Evolutionary conservation across 2,113 vertebrate genomes (phyloP).

Genomic region (Aegypius monachus): DNA sequence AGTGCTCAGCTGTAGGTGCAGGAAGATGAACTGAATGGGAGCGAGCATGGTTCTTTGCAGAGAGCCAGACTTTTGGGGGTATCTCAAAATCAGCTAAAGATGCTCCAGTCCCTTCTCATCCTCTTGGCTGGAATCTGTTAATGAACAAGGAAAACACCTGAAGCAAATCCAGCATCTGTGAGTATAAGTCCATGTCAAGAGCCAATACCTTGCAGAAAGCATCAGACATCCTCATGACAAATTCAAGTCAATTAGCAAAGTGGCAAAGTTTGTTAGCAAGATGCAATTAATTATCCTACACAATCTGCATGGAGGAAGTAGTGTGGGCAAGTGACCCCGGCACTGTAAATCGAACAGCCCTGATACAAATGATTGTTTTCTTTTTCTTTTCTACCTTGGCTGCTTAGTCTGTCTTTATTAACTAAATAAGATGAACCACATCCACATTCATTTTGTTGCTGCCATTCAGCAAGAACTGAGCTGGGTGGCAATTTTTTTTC

Average conservation of each 20-base stretch:
- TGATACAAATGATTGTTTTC: neutral
- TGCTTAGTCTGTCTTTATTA: neutral
- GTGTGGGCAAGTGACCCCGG: neutral
- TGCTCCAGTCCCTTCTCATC: neutral
- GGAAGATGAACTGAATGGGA: neutral
- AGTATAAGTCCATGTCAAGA: too few species aligned
- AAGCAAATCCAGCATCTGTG: neutral
- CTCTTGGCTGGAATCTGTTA: neutral
- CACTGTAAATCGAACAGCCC: neutral
- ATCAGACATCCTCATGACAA: neutral
- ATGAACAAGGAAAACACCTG: neutral
- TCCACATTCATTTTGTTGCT: neutral
- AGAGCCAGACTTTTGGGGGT: neutral
- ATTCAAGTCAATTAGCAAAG: neutral
- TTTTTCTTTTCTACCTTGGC: neutral
- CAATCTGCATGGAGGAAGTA: neutral
- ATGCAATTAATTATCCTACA: neutral
- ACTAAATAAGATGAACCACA: neutral
- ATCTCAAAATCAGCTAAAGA: neutral
- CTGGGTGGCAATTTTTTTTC: neutral
- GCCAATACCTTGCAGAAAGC: neutral
- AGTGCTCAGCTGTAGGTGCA: neutral
- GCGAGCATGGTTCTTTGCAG: rapidly evolving
- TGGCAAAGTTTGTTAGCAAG: neutral
- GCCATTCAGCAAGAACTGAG: neutral